These are phyloP conservation scores for Sylvietta virens DNA, from an alignment of 2,113 vertebrate genomes.

Conservation along the genomic window DNA sequence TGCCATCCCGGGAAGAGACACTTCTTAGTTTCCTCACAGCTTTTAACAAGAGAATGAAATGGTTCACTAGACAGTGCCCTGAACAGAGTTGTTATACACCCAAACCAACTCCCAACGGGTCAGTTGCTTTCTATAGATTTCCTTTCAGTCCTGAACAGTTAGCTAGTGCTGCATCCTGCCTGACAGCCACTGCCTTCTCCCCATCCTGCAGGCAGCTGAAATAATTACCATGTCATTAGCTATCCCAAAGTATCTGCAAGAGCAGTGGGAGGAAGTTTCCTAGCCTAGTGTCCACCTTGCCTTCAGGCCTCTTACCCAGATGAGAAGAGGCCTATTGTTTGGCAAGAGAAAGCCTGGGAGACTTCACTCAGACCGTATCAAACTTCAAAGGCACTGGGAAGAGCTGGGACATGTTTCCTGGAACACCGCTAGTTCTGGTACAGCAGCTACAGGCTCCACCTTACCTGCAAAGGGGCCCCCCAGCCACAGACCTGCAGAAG, in stretches of 20 bases:
- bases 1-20: neutral
- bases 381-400: slow-evolving; percentile 23
- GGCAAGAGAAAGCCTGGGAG: neutral
- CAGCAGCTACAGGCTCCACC: neutral
- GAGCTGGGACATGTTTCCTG: slow-evolving; percentile 10
- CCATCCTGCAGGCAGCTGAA: neutral
- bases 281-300: neutral
- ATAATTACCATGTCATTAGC: neutral
- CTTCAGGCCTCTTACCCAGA: slow-evolving; percentile 2
- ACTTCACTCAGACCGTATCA: neutral
- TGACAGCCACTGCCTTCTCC: neutral
- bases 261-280: neutral
- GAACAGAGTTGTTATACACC: neutral
- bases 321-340: neutral
- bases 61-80: neutral
- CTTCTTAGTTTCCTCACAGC: neutral
- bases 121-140: neutral
- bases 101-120: neutral
- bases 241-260: neutral
- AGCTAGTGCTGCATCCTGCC: neutral
- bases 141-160: neutral
- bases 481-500: neutral
- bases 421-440: neutral
- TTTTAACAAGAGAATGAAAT: neutral
- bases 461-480: neutral